These are phyloP conservation scores for Melanotaenia duboulayi DNA, from an alignment of 2,113 vertebrate species.

Conservation along the genomic window DNA sequence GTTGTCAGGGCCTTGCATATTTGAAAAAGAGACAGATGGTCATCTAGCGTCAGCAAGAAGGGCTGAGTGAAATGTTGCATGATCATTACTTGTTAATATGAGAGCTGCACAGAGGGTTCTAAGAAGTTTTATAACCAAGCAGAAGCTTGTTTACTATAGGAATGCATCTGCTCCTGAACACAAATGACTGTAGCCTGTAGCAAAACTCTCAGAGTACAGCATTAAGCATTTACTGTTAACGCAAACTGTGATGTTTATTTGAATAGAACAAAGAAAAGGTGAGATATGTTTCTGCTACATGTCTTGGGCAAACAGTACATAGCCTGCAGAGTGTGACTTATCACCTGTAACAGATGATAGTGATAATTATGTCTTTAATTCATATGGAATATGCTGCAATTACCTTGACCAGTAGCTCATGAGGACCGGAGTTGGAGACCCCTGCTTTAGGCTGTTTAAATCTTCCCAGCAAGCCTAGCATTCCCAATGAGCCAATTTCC, in stretches of 20 bases:
- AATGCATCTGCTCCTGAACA: slow-evolving; percentile 13
- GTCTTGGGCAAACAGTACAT: not conserved
- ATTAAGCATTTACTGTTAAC: slow-evolving; percentile 32
- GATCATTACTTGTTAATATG: slow-evolving; percentile 10
- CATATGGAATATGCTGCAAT: slow-evolving; percentile 27
- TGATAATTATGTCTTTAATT: slow-evolving; percentile 41
- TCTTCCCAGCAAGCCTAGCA: slow-evolving; percentile 51
- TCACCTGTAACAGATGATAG: slow-evolving; percentile 41
- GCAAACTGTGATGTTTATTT: slow-evolving; percentile 27
- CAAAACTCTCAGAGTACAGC: slow-evolving; percentile 28
- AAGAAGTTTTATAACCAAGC: slow-evolving; percentile 6
- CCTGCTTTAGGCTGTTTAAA: slow-evolving; percentile 4
- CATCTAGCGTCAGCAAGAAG: not conserved
- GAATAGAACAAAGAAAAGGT: not conserved
- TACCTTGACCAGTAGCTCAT: slow-evolving; percentile 38
- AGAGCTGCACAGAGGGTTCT: slow-evolving; percentile 3
- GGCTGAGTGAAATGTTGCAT: not conserved
- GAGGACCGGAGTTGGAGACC: too few relatives aligned
- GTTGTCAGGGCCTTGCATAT: not conserved
- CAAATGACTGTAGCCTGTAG: slow-evolving; percentile 21
- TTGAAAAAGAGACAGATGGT: not conserved
- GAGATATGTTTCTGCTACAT: not conserved
- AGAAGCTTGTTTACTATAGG: slow-evolving; percentile 11
- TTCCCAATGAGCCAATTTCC: slow-evolving; percentile 28
- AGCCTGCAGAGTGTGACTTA: slow-evolving; percentile 18